Base-by-base conservation (phyloP, 2,888 invertebrate species). In the Drosophila austrosaltans region DNA sequence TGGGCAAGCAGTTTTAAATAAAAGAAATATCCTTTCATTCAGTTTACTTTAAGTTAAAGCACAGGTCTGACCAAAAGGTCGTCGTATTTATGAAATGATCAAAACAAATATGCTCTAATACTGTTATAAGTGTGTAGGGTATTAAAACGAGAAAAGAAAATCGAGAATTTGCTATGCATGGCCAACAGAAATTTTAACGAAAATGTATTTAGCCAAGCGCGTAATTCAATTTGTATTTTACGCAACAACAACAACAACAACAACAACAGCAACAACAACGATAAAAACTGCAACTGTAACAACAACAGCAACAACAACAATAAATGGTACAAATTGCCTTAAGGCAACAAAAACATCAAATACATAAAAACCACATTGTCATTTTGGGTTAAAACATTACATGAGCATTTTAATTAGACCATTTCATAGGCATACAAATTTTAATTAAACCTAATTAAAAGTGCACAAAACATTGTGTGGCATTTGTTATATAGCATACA, bases 181-280 rank as follows among this genome's bases (percentile, higher is more conserved):
- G 73, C 75, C 54, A 73, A 76, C 76, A 76, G 62, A 64, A 81
- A 82, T 82, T 86, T 86, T 81, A 86, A 79, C 77, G 87, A 85
- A 89, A 89, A 87, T 80, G 84, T 76, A 81, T 67, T 78, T 81
- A 89, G 77, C 83, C 82, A 86, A 84, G 89, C 89, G 90, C 86
- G 80, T 89, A 89, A 89, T 89, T 89, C 79, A 85, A 89, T 89
- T 89, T 84, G 48, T 48, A 75, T 83, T 79, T 75, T 78, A 77
- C 73, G 76, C 76, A 67, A 59, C 71, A 72, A 65, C 74, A 63
- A 67, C 62, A 59, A 36, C 72, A 77, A 68, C 69, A 69, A 58
- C 5, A 30, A 5, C 3, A 30, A 30, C 75, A 67, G 57, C 72
- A 72, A 65, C 66, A 69, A 58, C 5, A 30, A 5, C 3, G 3